Percentiles rank a stretch among this genome's conserved stretches.
phyloP scores from a whole-genome alignment of 1,140 invertebrate species.

The Platorchestia sp. region DNA sequence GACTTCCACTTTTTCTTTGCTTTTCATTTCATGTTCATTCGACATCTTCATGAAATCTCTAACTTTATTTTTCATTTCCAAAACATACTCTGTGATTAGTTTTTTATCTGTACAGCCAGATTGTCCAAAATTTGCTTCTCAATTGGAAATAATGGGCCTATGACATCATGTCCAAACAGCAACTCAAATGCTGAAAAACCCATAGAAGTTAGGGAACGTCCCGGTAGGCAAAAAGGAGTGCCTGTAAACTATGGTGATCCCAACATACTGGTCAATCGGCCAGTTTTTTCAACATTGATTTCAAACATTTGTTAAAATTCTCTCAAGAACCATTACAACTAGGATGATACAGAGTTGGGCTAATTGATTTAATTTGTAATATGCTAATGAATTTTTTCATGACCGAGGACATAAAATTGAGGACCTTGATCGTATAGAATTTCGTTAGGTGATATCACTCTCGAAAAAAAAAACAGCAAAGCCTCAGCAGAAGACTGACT shows the following conservation, averaged over 20 bases:
- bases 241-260: neutral
- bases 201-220: neutral
- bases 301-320: conserved; percentile 29
- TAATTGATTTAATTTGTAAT: neutral
- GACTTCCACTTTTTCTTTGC: neutral
- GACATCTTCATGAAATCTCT: neutral
- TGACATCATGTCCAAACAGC: neutral
- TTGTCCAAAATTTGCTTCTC: neutral
- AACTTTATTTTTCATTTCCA: too few species aligned
- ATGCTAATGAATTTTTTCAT: neutral
- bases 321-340: neutral
- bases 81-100: neutral
- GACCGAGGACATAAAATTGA: neutral
- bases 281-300: neutral
- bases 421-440: conserved; percentile 10
- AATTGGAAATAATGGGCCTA: neutral
- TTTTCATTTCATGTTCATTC: neutral
- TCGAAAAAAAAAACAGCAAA: neutral
- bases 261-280: neutral
- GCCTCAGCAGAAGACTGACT: neutral
- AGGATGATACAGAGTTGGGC: neutral
- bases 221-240: neutral
- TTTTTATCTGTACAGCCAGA: neutral
- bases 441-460: neutral
- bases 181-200: neutral